Base-by-base conservation (phyloP, 2,888 invertebrate genomes). In the Mechanitis messenoides region DNA sequence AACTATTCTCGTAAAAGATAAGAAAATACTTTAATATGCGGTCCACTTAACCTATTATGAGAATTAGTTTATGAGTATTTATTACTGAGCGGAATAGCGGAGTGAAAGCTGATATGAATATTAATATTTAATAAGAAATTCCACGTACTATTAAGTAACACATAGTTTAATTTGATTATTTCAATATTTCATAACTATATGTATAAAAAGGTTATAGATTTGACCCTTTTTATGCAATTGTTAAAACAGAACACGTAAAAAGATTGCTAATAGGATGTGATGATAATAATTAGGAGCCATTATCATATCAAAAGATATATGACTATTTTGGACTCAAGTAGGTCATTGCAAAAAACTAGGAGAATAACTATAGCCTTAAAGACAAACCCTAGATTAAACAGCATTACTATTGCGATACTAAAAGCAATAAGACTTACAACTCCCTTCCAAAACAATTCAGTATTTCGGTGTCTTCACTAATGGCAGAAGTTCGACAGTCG, bases 391-490 rank as follows among this genome's bases (percentile, higher is more conserved):
- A 85, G 87, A 88, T 89, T 88, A 89, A 87, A 81, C 85, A 83
- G 81, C 85, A 83, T 87, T 85, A 80, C 80, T 80, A 80, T 83
- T 84, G 83, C 74, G 77, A 79, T 82, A 86, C 85, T 81, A 83
- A 88, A 87, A 87, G 88, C 87, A 87, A 88, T 89, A 90, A 89
- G 90, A 89, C 88, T 90, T 87, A 88, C 87, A 87, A 87, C 85
- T 88, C 84, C 88, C 84, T 85, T 85, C 83, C 85, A 86, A 88
- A 87, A 88, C 90, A 87, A 87, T 89, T 83, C 87, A 84, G 88
- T 90, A 84, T 88, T 85, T 87, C 85, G 83, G 90, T 87, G 88
- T 89, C 85, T 87, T 88, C 87, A 79, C 88, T 90, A 90, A 90
- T 89, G 88, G 90, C 85, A 80, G 77, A 90, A 90, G 83, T 89